phyloP scores from a whole-genome alignment of 2,797 vertebrate genomes.

The Phylloscopus collybita region DNA sequence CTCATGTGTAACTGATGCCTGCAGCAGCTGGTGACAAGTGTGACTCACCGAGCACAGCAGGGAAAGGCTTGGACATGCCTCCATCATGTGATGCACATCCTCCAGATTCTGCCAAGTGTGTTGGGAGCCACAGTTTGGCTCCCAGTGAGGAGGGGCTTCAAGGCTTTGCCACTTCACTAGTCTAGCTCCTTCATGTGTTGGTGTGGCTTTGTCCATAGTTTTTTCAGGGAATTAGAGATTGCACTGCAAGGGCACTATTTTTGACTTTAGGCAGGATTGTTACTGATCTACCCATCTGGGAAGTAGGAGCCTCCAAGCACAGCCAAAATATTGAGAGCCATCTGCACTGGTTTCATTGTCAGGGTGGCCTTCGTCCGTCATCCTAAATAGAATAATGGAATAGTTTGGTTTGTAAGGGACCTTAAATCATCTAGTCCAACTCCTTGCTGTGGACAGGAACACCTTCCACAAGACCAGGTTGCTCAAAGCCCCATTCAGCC shows the following conservation, averaged over 20 bases:
- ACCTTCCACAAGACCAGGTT: neutral
- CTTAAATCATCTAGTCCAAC: neutral
- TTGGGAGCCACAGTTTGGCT: neutral
- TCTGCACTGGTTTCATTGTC: neutral
- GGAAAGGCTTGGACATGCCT: neutral
- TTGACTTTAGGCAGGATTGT: neutral
- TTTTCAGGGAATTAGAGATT: neutral
- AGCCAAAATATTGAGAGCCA: neutral
- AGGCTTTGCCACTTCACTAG: neutral
- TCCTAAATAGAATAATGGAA: neutral
- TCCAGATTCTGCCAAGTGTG: neutral
- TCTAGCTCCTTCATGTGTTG: neutral
- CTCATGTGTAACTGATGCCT: neutral
- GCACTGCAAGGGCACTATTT: neutral
- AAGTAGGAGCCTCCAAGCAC: neutral
- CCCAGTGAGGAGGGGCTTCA: neutral
- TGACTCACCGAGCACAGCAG: rapidly evolving
- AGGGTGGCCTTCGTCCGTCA: neutral
- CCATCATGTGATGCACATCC: rapidly evolving
- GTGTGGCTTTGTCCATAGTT: neutral
- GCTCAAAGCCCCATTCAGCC: neutral
- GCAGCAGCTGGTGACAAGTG: neutral
- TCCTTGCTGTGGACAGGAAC: neutral
- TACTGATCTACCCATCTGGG: neutral
- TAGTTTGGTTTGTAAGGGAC: neutral